Percentiles rank a stretch among this genome's conserved stretches.
phyloP scores from a whole-genome alignment of 2,797 vertebrate species.

The Catostomus latipinnis region DNA sequence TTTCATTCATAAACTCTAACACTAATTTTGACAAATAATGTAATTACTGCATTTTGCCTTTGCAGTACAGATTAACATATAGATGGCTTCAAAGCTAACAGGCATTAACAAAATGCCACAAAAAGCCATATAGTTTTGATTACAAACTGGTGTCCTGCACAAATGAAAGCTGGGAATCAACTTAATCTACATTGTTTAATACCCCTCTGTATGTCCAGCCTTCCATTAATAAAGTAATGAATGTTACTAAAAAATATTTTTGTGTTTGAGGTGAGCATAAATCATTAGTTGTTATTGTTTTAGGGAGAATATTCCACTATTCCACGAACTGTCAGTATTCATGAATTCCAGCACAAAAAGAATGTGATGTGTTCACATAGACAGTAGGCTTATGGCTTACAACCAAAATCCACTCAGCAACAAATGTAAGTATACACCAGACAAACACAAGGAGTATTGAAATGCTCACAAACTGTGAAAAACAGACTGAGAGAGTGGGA shows the following conservation, averaged over 20 bases:
- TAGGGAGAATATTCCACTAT: not conserved
- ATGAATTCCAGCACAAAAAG: constrained; percentile 21
- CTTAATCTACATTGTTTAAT: not conserved
- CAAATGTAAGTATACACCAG: constrained; percentile 30
- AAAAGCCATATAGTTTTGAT: too few species aligned
- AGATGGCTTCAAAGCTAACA: too few species aligned
- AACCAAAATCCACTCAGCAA: constrained; percentile 17
- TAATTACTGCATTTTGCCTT: too few species aligned
- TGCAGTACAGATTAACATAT: too few species aligned
- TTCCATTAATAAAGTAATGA: not conserved
- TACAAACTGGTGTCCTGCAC: too few species aligned
- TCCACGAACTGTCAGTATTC: not conserved
- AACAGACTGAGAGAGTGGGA: constrained; percentile 17
- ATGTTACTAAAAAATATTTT: not conserved
- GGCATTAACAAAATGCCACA: too few species aligned
- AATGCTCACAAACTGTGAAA: constrained; percentile 29
- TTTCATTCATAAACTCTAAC: too few species aligned
- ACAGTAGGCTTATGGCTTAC: constrained; percentile 8
- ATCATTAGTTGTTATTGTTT: constrained; percentile 2
- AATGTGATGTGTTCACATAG: constrained; percentile 6
- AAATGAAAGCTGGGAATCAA: too few species aligned
- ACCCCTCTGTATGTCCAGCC: not conserved
- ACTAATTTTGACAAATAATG: too few species aligned
- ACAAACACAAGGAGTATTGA: constrained; percentile 21
- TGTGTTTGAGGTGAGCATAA: not conserved